Evolutionary conservation across 1,140 invertebrate genomes (phyloP).

Genomic region (Macrocentrus cingulum): DNA sequence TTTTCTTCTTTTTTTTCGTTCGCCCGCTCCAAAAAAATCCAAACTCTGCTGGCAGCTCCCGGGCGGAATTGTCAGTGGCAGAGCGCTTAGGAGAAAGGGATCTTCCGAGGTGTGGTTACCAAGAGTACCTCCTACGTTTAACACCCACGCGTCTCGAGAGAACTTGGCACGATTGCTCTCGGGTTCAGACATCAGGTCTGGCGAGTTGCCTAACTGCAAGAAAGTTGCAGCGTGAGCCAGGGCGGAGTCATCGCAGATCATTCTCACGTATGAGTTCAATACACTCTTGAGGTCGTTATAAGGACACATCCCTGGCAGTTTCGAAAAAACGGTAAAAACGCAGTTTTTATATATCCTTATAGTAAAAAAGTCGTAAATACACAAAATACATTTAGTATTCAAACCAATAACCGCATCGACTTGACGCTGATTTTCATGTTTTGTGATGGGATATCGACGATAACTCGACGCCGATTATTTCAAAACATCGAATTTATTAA

Average conservation of each 20-base stretch:
- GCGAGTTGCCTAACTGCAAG: conserved; percentile 24
- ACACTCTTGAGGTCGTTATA: neutral
- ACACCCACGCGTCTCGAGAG: conserved; percentile 38
- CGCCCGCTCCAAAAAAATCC: neutral
- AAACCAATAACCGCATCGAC: too few species aligned
- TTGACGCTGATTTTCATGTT: too few species aligned
- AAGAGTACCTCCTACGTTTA: conserved; percentile 43
- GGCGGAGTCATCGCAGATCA: conserved; percentile 14
- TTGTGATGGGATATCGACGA: too few species aligned
- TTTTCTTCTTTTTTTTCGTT: conserved; percentile 16
- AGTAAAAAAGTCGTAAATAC: too few species aligned
- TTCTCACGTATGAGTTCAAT: conserved; percentile 16
- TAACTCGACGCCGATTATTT: too few species aligned
- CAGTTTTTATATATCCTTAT: too few species aligned
- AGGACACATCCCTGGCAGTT: neutral
- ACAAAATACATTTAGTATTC: too few species aligned
- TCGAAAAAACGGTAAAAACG: neutral
- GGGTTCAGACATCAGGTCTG: neutral
- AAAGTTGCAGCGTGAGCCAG: conserved; percentile 18
- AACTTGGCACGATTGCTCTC: conserved; percentile 1
- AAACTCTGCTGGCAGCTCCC: too few species aligned
- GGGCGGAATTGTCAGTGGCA: conserved; percentile 17
- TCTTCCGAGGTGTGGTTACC: conserved; percentile 40
- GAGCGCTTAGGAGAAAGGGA: conserved; percentile 19
- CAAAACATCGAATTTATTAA: too few species aligned